Evolutionary conservation across 2,888 invertebrate species (phyloP), one percentile per base, ranked within the genome.

Genomic region (Trachelus tabidus): DNA sequence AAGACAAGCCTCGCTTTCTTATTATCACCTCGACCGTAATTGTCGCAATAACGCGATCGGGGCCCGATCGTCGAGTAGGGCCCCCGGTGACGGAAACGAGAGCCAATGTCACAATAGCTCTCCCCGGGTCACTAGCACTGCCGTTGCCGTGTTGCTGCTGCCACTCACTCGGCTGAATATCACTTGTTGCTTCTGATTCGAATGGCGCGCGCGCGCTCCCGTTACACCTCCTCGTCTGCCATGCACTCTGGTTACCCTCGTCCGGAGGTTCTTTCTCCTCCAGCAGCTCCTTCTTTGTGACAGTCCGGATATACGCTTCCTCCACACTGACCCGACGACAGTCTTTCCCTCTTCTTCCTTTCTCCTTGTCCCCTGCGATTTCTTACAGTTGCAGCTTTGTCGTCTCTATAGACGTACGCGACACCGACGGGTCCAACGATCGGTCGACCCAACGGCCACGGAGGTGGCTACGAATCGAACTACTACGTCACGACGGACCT

Each of bases 1-100:
- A 71, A 31, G 34, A 71, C 71, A 71, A 71, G 33, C 74, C 74
- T 74, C 37, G 74, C 74, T 37, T 71, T 71, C 71, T 71, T 34
- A 74, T 74, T 74, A 74, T 74, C 34, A 34, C 37, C 34, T 37
- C 74, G 37, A 74, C 74, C 71, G 71, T 71, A 71, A 71, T 71
- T 71, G 34, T 71, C 34, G 34, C 71, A 34, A 71, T 71, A 31
- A 31, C 34, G 12, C 71, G 71, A 71, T 71, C 71, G 71, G 34
- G 33, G 33, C 33, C 33, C 71, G 71, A 71, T 71, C 71, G 71
- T 71, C 34, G 71, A 71, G 71, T 31, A 34, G 33, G 71, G 71
- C 30, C 33, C 71, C 71, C 71, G 33, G 33, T 33, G 33, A 31
- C 71, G 71, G 34, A 31, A 71, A 71, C 71, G 71, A 71, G 71